Conservation (phyloP, 2,888 invertebrate species). For the Eremobia ochroleuca region DNA sequence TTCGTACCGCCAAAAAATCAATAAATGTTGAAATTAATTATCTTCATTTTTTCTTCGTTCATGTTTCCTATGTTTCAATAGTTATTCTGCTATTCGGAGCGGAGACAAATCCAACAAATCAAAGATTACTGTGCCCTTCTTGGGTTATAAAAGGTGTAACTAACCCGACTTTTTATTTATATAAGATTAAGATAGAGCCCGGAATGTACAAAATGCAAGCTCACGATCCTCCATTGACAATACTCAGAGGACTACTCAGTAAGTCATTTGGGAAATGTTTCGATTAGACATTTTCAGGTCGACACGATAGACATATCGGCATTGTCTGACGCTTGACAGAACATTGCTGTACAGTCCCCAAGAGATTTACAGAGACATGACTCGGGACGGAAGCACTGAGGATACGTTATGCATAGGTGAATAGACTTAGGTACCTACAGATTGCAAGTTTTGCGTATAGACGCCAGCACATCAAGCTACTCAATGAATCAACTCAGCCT, state of each 20-base stretch:
- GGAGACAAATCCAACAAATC: neutral
- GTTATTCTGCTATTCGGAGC: neutral
- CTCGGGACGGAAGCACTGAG: conserved; percentile 5
- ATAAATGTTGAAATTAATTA: no score
- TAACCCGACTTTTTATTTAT: neutral
- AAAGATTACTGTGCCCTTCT: no score
- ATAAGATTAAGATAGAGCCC: neutral
- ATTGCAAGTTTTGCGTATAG: neutral
- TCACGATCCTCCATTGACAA: neutral
- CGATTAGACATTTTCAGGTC: conserved; percentile 50
- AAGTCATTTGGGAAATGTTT: conserved; percentile 34
- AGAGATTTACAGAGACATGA: conserved; percentile 21
- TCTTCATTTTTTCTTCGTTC: neutral
- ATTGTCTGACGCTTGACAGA: conserved; percentile 20
- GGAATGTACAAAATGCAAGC: neutral
- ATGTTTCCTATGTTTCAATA: neutral
- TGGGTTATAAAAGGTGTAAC: neutral
- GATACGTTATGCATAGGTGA: neutral
- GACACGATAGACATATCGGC: conserved; percentile 33
- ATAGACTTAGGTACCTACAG: neutral
- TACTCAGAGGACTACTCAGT: conserved; percentile 33
- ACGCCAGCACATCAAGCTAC: no score
- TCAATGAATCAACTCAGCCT: no score
- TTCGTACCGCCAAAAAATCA: no score
- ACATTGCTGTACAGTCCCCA: conserved; percentile 26